Conservation (phyloP, 2,113 vertebrate species). For the Phasianus colchicus region DNA sequence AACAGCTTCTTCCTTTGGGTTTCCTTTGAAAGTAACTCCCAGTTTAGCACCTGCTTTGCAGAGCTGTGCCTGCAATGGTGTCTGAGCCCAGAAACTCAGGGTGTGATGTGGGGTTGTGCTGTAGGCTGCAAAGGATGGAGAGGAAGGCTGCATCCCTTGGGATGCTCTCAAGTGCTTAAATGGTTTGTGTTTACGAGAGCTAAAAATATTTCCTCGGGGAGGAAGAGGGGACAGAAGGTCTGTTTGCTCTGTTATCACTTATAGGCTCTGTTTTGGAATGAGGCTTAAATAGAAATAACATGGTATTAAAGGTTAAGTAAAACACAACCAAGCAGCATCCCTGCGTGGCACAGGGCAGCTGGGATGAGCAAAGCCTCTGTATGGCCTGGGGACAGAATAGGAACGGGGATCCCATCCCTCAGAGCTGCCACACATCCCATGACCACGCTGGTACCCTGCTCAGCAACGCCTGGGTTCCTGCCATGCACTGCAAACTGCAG, state of each 20-base stretch:
- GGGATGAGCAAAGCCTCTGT: background rate
- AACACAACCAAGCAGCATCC: background rate
- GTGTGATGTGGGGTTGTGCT: background rate
- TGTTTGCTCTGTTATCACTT: background rate
- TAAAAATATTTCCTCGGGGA: conserved; percentile 44
- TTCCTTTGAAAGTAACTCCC: background rate
- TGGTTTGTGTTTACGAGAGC: conserved; percentile 37
- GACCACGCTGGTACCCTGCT: background rate
- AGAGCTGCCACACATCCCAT: background rate
- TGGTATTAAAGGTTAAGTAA: background rate
- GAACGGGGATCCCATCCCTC: background rate
- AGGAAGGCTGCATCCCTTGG: background rate
- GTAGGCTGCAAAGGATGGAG: background rate
- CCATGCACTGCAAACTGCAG: background rate
- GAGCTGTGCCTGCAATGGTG: background rate
- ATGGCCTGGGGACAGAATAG: fast-evolving
- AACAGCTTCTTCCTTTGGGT: background rate
- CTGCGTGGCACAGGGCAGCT: fast-evolving
- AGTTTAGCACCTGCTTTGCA: background rate
- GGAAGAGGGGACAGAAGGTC: background rate
- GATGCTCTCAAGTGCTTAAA: background rate
- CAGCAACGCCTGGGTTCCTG: fast-evolving
- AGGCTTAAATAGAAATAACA: background rate
- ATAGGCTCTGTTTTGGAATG: conserved; percentile 7
- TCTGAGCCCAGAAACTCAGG: background rate